These are phyloP conservation scores for Sylvicola cinctus DNA, from an alignment of 2,888 invertebrate genomes.

Conservation along the genomic window DNA sequence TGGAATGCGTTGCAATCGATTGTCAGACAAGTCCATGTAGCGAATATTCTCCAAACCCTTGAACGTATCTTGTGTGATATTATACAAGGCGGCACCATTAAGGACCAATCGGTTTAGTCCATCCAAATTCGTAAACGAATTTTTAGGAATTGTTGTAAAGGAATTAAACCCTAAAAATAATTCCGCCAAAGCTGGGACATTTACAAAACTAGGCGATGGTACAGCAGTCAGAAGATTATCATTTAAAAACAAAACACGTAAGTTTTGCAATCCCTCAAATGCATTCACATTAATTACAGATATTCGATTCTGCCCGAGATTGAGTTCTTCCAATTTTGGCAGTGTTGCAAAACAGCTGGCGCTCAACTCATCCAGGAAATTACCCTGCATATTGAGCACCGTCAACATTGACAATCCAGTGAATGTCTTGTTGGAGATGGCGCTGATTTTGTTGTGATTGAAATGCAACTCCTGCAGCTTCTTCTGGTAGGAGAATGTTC, in stretches of 20 bases:
- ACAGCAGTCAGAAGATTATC: slow-evolving; percentile 63
- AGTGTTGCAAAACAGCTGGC: slow-evolving; percentile 53
- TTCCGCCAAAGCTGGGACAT: slow-evolving; percentile 60
- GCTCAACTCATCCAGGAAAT: slow-evolving; percentile 59
- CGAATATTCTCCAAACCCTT: slow-evolving; percentile 51
- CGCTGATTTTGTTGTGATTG: slow-evolving; percentile 67
- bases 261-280: slow-evolving; percentile 51
- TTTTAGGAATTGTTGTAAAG: slow-evolving; percentile 52
- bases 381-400: slow-evolving; percentile 60
- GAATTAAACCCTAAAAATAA: slow-evolving; percentile 67
- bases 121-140: slow-evolving; percentile 57
- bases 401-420: slow-evolving; percentile 55
- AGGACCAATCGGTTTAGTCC: slow-evolving; percentile 57
- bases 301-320: slow-evolving; percentile 70
- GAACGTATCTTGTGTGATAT: slow-evolving; percentile 57
- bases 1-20: slow-evolving; percentile 51
- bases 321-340: slow-evolving; percentile 60
- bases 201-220: slow-evolving; percentile 50
- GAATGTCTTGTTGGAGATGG: slow-evolving; percentile 59
- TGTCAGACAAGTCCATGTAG: slow-evolving; percentile 59
- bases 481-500: slow-evolving; percentile 60
- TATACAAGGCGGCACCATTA: slow-evolving; percentile 58
- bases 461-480: slow-evolving; percentile 66
- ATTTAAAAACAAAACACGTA: slow-evolving; percentile 62
- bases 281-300: slow-evolving; percentile 56